phyloP scores from a whole-genome alignment of 2,888 invertebrate species.

The Rapana venosa region DNA sequence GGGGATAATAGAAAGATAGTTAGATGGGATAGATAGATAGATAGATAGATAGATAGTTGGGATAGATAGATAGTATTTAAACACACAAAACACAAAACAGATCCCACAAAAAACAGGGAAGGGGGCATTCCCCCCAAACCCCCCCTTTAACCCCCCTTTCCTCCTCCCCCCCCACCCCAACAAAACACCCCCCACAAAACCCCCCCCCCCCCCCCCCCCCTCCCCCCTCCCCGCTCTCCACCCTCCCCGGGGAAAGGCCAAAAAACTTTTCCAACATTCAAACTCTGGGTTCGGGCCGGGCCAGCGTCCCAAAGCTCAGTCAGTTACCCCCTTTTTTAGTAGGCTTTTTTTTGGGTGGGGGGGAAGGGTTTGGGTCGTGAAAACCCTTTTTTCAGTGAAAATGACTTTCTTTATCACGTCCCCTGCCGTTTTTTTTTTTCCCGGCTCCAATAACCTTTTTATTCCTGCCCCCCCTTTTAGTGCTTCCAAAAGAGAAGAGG shows the following conservation, averaged over 20 bases:
- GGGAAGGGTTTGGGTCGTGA: background rate
- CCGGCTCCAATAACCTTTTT: background rate
- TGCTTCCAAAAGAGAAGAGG: background rate
- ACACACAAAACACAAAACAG: background rate
- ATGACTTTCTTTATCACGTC: slow-evolving; percentile 32
- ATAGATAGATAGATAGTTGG: background rate
- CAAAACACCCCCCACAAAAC: too few relatives aligned
- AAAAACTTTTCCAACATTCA: background rate
- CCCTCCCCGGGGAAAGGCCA: too few relatives aligned
- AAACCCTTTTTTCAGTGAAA: slow-evolving; percentile 12
- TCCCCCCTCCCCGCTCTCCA: too few relatives aligned
- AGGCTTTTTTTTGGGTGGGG: slow-evolving; percentile 4
- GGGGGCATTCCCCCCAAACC: too few relatives aligned
- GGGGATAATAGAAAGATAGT: background rate
- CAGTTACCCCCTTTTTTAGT: background rate
- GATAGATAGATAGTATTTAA: too few relatives aligned
- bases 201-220: too few relatives aligned
- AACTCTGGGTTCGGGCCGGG: background rate
- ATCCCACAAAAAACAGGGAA: too few relatives aligned
- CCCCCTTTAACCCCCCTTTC: too few relatives aligned
- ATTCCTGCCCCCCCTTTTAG: background rate
- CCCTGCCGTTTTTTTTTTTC: background rate
- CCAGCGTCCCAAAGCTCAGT: background rate
- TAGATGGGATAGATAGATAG: background rate
- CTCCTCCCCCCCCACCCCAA: too few relatives aligned